Conservation (phyloP, 1,140 invertebrate species). For the Drosophila ananassae region DNA sequence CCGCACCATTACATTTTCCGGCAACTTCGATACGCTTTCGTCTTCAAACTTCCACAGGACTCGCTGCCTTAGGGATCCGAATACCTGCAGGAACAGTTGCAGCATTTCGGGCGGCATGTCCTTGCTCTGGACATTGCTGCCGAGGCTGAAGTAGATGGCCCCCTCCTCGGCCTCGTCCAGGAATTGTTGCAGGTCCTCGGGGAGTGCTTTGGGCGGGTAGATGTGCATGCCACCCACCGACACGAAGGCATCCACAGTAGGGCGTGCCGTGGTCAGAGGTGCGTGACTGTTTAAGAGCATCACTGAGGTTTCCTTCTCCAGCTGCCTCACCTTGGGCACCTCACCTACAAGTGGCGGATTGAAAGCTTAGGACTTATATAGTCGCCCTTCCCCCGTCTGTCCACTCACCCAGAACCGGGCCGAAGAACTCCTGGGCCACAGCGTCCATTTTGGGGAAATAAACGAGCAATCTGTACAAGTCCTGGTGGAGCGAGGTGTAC, state of each 20-base stretch:
- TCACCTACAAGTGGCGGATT: constrained; percentile 55
- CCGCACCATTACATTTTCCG: constrained; percentile 86
- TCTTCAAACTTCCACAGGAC: constrained; percentile 88
- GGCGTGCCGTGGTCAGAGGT: constrained; percentile 69
- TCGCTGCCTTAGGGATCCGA: constrained; percentile 85
- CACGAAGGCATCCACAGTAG: constrained; percentile 69
- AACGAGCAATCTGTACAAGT: constrained; percentile 52
- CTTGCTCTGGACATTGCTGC: constrained; percentile 82
- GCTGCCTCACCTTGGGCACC: constrained; percentile 84
- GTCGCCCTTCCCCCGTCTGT: background rate
- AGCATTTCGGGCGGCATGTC: constrained; percentile 84
- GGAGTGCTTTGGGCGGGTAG: constrained; percentile 74
- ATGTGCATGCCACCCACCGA: constrained; percentile 83
- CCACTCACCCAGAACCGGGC: constrained; percentile 63
- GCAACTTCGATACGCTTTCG: constrained; percentile 83
- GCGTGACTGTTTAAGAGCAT: constrained; percentile 81
- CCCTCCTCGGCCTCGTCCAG: constrained; percentile 85
- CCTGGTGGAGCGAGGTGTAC: constrained; percentile 58
- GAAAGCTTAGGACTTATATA: background rate
- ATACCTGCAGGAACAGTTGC: constrained; percentile 85
- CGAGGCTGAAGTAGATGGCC: constrained; percentile 87
- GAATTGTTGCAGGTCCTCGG: constrained; percentile 81
- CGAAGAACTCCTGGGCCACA: constrained; percentile 72
- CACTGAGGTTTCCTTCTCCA: constrained; percentile 85
- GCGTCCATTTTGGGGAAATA: constrained; percentile 83